These are phyloP conservation scores for Leptobrachium leishanense DNA, from an alignment of 2,113 vertebrate species.

Conservation along the genomic window DNA sequence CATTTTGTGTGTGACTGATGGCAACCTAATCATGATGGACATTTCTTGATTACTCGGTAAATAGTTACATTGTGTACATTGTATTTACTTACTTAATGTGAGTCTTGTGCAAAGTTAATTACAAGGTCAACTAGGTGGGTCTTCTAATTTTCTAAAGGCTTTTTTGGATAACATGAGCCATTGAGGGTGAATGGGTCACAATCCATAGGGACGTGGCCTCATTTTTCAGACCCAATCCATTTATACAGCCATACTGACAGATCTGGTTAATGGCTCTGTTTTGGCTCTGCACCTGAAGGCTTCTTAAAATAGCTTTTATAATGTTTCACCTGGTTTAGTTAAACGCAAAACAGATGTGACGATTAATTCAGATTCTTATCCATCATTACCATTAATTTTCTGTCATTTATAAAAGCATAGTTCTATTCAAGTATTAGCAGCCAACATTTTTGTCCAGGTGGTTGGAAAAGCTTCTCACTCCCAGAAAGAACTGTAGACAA, in stretches of 20 bases:
- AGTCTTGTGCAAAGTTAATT: slow-evolving; percentile 25
- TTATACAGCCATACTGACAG: slow-evolving; percentile 6
- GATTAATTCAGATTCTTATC: no score
- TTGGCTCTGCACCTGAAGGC: slow-evolving; percentile 26
- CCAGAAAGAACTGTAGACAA: no score
- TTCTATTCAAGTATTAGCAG: neutral
- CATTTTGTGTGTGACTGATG: no score
- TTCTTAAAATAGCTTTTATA: slow-evolving; percentile 32
- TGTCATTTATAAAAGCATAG: neutral
- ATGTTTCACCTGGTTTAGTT: slow-evolving; percentile 25
- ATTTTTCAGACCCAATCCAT: slow-evolving; percentile 18
- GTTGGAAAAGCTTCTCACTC: no score
- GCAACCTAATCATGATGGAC: no score
- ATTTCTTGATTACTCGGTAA: no score
- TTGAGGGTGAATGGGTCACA: slow-evolving; percentile 17
- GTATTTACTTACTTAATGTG: neutral
- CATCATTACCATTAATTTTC: neutral
- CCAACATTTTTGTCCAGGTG: no score
- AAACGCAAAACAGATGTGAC: slow-evolving; percentile 31
- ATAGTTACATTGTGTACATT: no score
- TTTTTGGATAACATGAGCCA: slow-evolving; percentile 10
- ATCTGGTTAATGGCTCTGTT: slow-evolving; percentile 20
- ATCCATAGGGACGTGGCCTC: slow-evolving; percentile 10
- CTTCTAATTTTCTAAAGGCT: neutral
- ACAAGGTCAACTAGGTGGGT: neutral